Evolutionary conservation across 2,113 vertebrate species (phyloP).

Genomic region (Ptilonorhynchus violaceus): DNA sequence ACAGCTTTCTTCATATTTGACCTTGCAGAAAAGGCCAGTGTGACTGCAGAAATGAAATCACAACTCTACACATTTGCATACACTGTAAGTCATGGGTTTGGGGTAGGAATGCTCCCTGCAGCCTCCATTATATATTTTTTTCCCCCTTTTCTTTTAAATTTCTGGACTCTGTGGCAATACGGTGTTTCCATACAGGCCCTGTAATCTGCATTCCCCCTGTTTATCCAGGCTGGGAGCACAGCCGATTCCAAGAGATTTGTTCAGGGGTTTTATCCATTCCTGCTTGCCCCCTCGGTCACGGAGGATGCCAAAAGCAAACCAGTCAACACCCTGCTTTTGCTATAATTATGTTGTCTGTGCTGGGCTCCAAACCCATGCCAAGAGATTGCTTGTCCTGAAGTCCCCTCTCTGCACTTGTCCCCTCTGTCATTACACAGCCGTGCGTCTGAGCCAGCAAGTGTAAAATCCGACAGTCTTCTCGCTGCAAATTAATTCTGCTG

Average conservation of each 20-base stretch:
- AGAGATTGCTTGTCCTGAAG: conserved; percentile 42
- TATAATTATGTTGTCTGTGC: conserved; percentile 41
- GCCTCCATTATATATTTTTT: not conserved
- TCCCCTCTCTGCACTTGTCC: conserved; percentile 26
- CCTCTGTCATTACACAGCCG: not conserved
- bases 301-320: not conserved
- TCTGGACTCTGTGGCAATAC: not conserved
- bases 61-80: conserved; percentile 86
- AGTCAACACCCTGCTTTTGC: conserved; percentile 24
- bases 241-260: conserved; percentile 6
- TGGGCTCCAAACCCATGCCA: conserved; percentile 19
- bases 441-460: conserved; percentile 1
- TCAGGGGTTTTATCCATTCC: conserved; percentile 26
- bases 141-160: not conserved
- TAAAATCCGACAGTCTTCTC: not conserved
- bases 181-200: not conserved
- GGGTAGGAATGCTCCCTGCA: not conserved
- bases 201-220: not conserved
- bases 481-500: conserved; percentile 12
- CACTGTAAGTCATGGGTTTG: conserved; percentile 70
- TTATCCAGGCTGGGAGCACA: not conserved
- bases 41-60: conserved; percentile 72
- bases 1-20: conserved; percentile 96
- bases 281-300: not conserved
- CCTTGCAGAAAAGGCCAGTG: conserved; percentile 80